These are phyloP conservation scores for Rallus limicola DNA, from an alignment of 2,113 vertebrate species.

Conservation along the genomic window DNA sequence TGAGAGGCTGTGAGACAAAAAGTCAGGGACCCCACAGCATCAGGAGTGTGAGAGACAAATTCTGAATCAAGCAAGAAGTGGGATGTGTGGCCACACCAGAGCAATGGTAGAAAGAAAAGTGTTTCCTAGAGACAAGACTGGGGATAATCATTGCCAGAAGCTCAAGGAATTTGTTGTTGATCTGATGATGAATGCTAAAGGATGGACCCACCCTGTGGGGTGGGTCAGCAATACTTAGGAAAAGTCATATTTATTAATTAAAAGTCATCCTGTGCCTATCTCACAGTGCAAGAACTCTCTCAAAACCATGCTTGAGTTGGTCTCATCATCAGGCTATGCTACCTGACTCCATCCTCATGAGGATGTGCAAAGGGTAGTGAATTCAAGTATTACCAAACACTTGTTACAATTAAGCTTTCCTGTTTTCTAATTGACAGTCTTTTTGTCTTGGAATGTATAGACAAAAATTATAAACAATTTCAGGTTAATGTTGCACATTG, in stretches of 20 bases:
- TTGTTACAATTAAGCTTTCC: not conserved
- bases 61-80: not conserved
- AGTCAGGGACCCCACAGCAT: too few species aligned
- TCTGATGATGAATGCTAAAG: not conserved
- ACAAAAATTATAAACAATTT: not conserved
- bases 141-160: not conserved
- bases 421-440: not conserved
- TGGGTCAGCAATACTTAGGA: not conserved
- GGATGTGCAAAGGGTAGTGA: not conserved
- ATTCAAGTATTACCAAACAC: not conserved
- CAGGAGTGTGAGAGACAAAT: not conserved
- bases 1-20: not conserved
- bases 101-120: not conserved
- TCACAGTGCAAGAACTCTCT: not conserved
- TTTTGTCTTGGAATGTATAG: not conserved
- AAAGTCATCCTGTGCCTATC: not conserved
- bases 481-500: not conserved
- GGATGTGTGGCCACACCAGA: fast-evolving
- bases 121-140: not conserved
- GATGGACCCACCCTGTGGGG: not conserved
- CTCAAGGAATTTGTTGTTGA: not conserved
- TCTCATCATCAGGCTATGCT: not conserved
- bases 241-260: not conserved
- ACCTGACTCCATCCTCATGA: not conserved
- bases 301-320: not conserved